A percentile compares a stretch with the other conserved stretches of the same genome.
phyloP scores from a whole-genome alignment of 35 echinoderm and acorn worm genomes.

The Apostichopus californicus region DNA sequence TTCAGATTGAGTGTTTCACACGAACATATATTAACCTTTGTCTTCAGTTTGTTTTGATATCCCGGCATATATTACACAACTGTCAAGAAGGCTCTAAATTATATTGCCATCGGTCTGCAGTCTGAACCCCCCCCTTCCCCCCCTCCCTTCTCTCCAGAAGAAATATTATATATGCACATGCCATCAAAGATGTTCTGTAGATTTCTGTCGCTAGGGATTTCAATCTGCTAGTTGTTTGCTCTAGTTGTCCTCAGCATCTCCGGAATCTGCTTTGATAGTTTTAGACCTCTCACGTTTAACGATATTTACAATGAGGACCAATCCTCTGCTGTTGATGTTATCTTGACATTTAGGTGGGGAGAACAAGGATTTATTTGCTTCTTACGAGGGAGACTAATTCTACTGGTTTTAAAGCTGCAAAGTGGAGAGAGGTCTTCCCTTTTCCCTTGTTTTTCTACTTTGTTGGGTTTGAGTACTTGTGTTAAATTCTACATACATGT shows the following conservation, averaged over 20 bases:
- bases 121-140: not conserved
- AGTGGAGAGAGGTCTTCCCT: too few species aligned
- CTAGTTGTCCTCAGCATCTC: not conserved
- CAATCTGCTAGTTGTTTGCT: not conserved
- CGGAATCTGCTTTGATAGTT: not conserved
- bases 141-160: not conserved
- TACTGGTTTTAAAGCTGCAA: not conserved
- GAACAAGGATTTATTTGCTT: slow-evolving; percentile 7
- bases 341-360: slow-evolving; percentile 21
- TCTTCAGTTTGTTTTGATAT: not conserved
- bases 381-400: not conserved
- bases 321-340: not conserved
- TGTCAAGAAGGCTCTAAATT: not conserved
- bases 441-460: too few species aligned
- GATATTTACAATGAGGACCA: not conserved
- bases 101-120: not conserved
- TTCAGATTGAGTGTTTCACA: too few species aligned
- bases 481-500: too few species aligned
- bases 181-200: not conserved
- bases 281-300: not conserved
- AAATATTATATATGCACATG: not conserved
- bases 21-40: not conserved
- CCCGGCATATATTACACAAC: slow-evolving; percentile 4
- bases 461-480: too few species aligned
- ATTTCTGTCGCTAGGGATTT: not conserved